Percentiles rank a stretch among this genome's conserved stretches.
phyloP scores from a whole-genome alignment of 2,113 vertebrate species.

The Puntigrus tetrazona region DNA sequence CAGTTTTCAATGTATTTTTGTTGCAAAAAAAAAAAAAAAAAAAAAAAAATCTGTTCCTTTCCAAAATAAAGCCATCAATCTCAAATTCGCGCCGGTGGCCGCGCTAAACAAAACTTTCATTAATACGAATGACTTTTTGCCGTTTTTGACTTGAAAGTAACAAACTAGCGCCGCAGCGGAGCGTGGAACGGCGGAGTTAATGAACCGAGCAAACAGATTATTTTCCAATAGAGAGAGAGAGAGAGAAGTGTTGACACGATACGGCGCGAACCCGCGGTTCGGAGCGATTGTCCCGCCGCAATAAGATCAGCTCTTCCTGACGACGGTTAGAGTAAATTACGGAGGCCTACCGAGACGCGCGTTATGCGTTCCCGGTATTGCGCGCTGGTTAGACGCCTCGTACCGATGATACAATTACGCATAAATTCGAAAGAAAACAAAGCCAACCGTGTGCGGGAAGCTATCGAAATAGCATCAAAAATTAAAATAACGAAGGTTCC shows the following conservation, averaged over 20 bases:
- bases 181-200: slow-evolving; percentile 17
- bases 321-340: slow-evolving; percentile 32
- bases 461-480: neutral
- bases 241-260: slow-evolving; percentile 23
- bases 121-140: neutral
- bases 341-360: slow-evolving; percentile 13
- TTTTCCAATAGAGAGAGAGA: slow-evolving; percentile 22
- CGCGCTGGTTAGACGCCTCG: neutral
- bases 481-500: neutral
- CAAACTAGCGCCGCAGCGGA: neutral
- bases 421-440: neutral
- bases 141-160: slow-evolving; percentile 16
- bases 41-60: slow-evolving; percentile 25
- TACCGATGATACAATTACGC: slow-evolving; percentile 14
- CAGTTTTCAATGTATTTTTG: neutral
- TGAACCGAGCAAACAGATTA: slow-evolving; percentile 42
- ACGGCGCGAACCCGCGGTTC: slow-evolving; percentile 9
- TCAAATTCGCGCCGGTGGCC: neutral
- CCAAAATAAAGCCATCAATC: neutral
- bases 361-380: slow-evolving; percentile 30
- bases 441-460: neutral
- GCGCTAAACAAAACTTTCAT: slow-evolving; percentile 3
- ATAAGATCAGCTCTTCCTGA: slow-evolving; percentile 32
- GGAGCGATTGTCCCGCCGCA: neutral
- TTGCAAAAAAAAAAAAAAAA: too few species aligned